A percentile compares a stretch with the other conserved stretches of the same genome.
phyloP scores from a whole-genome alignment of 2,113 vertebrate genomes.

The Malurus cyaneus region DNA sequence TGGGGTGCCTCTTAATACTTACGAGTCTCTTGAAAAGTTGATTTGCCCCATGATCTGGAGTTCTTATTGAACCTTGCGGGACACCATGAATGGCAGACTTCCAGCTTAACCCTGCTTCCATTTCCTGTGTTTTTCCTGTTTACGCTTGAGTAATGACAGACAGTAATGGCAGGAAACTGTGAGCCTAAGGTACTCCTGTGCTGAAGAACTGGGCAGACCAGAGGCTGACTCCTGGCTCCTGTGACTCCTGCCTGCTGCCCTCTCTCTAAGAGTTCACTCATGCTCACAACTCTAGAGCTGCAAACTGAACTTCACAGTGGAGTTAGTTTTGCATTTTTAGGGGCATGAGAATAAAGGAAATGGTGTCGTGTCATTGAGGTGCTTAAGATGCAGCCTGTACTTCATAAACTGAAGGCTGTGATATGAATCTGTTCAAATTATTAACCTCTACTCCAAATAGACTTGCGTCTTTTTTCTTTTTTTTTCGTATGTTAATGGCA shows the following conservation, averaged over 20 bases:
- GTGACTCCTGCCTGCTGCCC: neutral
- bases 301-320: neutral
- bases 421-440: neutral
- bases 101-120: neutral
- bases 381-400: neutral
- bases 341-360: neutral
- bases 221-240: neutral
- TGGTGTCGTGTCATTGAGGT: accelerated
- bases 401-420: neutral
- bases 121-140: neutral
- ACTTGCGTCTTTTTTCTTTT: neutral
- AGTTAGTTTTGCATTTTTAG: neutral
- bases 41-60: neutral
- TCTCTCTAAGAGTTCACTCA: neutral
- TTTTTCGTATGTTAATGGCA: neutral
- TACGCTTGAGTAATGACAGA: neutral
- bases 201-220: neutral
- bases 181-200: neutral
- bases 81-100: neutral
- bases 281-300: neutral
- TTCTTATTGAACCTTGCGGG: neutral
- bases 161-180: neutral
- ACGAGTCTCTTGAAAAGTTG: neutral
- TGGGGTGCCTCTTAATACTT: neutral
- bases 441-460: neutral